Evolutionary conservation across 2,888 invertebrate genomes (phyloP).

Genomic region (Andrena marginata): DNA sequence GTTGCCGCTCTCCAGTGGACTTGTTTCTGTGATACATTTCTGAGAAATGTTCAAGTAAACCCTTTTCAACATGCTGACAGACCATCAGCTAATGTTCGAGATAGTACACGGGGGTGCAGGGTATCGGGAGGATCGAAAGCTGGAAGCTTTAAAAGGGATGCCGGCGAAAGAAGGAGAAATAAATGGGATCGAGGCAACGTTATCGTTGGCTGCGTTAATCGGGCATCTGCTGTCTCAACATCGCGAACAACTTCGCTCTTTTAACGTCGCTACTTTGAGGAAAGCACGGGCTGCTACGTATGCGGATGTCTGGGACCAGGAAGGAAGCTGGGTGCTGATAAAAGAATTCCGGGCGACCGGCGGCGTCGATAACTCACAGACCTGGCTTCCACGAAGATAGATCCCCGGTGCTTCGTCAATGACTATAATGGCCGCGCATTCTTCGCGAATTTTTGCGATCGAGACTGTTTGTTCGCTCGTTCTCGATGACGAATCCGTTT

Average conservation of each 20-base stretch:
- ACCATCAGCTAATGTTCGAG: too few species aligned
- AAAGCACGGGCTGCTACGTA: background rate
- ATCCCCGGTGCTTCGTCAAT: conserved; percentile 20
- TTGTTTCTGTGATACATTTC: too few species aligned
- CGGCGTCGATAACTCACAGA: conserved; percentile 32
- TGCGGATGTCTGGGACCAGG: conserved; percentile 10
- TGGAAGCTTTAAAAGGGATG: background rate
- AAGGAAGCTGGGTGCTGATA: conserved; percentile 6
- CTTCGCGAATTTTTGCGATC: conserved; percentile 14
- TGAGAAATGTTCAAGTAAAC: too few species aligned
- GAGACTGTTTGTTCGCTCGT: conserved; percentile 13
- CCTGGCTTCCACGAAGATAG: background rate
- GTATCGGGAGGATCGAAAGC: conserved; percentile 9
- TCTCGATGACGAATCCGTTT: conserved; percentile 12
- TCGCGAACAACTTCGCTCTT: background rate
- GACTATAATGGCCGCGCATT: conserved; percentile 18
- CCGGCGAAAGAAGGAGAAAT: conserved; percentile 22
- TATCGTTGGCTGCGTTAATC: conserved; percentile 49
- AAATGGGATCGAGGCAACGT: conserved; percentile 33
- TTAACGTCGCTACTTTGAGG: background rate
- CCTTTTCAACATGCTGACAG: too few species aligned
- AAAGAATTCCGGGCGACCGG: conserved; percentile 5
- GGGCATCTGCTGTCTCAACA: conserved; percentile 17
- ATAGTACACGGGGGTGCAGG: too few species aligned
- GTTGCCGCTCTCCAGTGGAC: too few species aligned